Evolutionary conservation across 2,113 vertebrate genomes (phyloP), one percentile per base, ranked within the genome.

Genomic region (Hippopotamus amphibius): DNA sequence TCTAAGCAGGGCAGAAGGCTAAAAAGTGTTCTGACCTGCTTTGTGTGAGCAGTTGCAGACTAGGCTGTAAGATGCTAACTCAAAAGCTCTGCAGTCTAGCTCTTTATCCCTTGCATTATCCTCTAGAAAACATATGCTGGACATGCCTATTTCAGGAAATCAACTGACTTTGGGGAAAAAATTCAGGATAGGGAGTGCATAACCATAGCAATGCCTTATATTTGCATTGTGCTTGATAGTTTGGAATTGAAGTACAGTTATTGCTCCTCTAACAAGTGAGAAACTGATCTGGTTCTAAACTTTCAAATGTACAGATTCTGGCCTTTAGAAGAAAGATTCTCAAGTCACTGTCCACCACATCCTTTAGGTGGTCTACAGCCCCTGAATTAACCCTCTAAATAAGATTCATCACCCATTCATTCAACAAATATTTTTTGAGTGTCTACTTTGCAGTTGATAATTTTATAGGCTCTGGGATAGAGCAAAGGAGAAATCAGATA

Each of bases 381-480:
- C 17, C 50, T 66, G 86, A 43, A 63, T 85, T 93, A 87, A 72
- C 6, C 83, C 10, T 83, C 13, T 76, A 88, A 88, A 41, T 84
- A n/a, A 82, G 59, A 76, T 61, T 69, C 15, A 57, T 69, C 37
- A 28, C 63, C 22, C 15, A 55, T 57, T 72, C 41, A 88, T 26
- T 79, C 79, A 80, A 30, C 16, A 94, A 65, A 33, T 55, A 87
- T 63, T 79, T 83, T 94, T 77, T 41, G 37, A 83, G 48, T 83
- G 9, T 57, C 33, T 77, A 9, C 41, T 90, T 93, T 46, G 43
- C 24, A 74, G 57, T 33, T 0, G 26, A n/a, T 26, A 68, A 2
- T 83, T 80, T 95, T 82, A 41, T 74, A 83, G 65, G 33, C 17
- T 83, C 63, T 68, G 43, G 4, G 10, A 93, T 10, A 55, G 13